Conservation (phyloP, 2,888 invertebrate species). For the Andrena flavipes region DNA sequence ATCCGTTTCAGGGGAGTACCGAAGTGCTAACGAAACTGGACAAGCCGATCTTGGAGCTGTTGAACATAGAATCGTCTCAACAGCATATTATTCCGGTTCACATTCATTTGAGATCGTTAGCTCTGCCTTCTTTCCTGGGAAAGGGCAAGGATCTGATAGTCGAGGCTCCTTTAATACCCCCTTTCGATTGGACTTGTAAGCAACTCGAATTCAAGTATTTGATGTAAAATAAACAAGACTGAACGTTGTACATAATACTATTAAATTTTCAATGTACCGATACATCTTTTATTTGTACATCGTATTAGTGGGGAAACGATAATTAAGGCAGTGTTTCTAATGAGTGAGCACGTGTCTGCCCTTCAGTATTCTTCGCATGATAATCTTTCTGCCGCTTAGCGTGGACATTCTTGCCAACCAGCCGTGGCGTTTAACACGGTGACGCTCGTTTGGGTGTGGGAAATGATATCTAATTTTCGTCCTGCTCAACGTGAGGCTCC, state of each 20-base stretch:
- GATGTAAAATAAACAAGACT: background rate
- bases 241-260: background rate
- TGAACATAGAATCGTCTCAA: conserved; percentile 66
- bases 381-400: conserved; percentile 88
- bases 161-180: conserved; percentile 77
- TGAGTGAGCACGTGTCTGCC: conserved; percentile 90
- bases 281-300: background rate
- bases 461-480: conserved; percentile 89
- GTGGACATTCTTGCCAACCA: conserved; percentile 90
- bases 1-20: conserved; percentile 76
- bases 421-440: conserved; percentile 90
- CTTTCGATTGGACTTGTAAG: conserved; percentile 82
- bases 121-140: conserved; percentile 68
- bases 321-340: conserved; percentile 82
- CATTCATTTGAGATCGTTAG: conserved; percentile 77
- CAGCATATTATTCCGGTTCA: conserved; percentile 81
- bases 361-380: conserved; percentile 92
- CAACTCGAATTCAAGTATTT: conserved; percentile 74
- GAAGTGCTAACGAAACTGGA: conserved; percentile 66
- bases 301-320: background rate
- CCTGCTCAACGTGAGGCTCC: conserved; percentile 78
- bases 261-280: background rate
- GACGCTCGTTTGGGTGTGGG: conserved; percentile 90
- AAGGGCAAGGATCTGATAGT: conserved; percentile 72
- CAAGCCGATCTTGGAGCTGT: conserved; percentile 63